Base-by-base conservation (phyloP, 2,113 vertebrate genomes). In the Limnothrissa miodon region DNA sequence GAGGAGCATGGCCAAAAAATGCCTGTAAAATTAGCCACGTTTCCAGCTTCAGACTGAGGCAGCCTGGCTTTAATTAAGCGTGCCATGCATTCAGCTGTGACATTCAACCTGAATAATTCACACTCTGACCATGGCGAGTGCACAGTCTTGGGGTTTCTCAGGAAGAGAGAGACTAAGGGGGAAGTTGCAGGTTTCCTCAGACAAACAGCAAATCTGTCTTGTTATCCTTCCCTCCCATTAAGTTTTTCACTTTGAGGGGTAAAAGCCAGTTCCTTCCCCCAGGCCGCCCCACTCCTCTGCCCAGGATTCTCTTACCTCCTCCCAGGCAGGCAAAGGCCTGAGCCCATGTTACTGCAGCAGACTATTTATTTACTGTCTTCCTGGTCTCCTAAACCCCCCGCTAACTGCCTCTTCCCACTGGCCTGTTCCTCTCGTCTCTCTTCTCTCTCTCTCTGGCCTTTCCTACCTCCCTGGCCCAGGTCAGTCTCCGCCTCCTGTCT, bases 401-500 rank as follows among this genome's bases (percentile, higher is more conserved):
- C 15, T 45, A 45, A n/a, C 62, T 53, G 13, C 29, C 9, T 39
- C 66, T 36, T 74, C 17, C 33, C 13, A 9, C 29, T 36, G 2
- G 13, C 33, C 66, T 74, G 33, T 74, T 56, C 51, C 78, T 45
- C 74, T 83, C 44, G 62, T 74, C 53, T 36, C 66, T 36, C 78
- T 45, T 53, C 81, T 36, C 62, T 74, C 53, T 36, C 66, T 36
- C 3, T 74, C 42, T 66, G 11, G 10, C 25, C 80, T 62, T 42
- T 74, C 70, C 46, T 59, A 39, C 70, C 39, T 86, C 81, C 83
- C 78, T 78, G 83, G 83, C 87, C 87, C 56, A 87, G 92, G 92
- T 93, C 86, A 92, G 93, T 70, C 62, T 70, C 62, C 70, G 89
- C 92, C 90, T 91, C 92, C 92, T 84, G 86, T 66, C 85, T 89